Percentiles rank a stretch among this genome's conserved stretches.
Conservation (phyloP, 2,797 vertebrate species). For the Protosalanx chinensis region DNA sequence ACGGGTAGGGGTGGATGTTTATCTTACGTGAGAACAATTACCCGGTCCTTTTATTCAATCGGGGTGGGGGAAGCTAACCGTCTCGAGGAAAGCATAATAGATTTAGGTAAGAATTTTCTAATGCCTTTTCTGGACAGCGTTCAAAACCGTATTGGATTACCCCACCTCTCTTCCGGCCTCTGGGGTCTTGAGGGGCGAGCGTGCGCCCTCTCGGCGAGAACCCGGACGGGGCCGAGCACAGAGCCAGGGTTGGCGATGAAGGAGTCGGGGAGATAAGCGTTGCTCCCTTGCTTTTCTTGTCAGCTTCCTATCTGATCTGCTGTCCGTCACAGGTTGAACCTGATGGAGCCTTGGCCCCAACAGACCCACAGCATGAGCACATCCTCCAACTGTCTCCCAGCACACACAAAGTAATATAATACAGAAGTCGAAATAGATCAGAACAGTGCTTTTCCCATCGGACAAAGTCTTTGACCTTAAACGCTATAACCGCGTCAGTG, state of each 20-base stretch:
- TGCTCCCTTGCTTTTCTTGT: conserved; percentile 39
- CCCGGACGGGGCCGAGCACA: conserved; percentile 33
- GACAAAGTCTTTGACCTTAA: background rate
- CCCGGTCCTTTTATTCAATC: conserved; percentile 62
- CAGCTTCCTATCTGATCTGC: conserved; percentile 57
- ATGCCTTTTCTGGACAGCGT: conserved; percentile 67
- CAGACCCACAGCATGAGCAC: background rate
- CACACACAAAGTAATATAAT: background rate
- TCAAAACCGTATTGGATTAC: conserved; percentile 32
- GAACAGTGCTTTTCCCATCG: background rate
- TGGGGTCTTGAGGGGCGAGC: conserved; percentile 4
- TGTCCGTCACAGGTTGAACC: conserved; percentile 55
- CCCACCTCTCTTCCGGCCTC: background rate
- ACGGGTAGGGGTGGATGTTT: conserved; percentile 31
- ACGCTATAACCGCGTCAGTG: no score
- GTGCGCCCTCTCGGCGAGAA: conserved; percentile 31
- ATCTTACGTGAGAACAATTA: conserved; percentile 64
- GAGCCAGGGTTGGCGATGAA: conserved; percentile 41
- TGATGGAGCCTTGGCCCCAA: background rate
- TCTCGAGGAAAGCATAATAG: conserved; percentile 62
- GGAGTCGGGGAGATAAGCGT: conserved; percentile 52
- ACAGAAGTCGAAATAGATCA: background rate
- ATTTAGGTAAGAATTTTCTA: conserved; percentile 68
- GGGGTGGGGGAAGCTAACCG: conserved; percentile 42
- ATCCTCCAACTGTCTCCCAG: background rate